Evolutionary conservation across 2,888 invertebrate species (phyloP).

Genomic region (Heliconius hortense): DNA sequence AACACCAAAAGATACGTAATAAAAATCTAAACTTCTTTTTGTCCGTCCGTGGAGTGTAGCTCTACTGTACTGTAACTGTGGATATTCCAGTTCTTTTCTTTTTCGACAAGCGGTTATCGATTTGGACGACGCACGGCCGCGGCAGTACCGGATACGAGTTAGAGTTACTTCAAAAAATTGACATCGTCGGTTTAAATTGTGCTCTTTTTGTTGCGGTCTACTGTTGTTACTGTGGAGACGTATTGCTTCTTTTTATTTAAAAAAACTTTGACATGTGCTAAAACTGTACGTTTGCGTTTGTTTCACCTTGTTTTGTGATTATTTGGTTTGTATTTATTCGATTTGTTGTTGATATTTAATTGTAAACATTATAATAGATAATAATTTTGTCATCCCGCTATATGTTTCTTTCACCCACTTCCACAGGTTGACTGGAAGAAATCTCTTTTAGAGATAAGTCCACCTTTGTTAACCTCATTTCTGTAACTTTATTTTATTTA

Average conservation of each 20-base stretch:
- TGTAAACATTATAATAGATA: no score
- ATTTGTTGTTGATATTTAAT: neutral
- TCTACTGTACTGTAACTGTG: neutral
- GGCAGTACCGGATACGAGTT: slow-evolving; percentile 38
- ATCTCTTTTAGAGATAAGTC: no score
- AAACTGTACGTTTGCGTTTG: neutral
- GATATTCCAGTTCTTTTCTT: slow-evolving; percentile 19
- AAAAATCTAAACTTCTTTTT: slow-evolving; percentile 18
- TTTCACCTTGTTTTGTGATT: neutral
- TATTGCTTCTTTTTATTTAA: neutral
- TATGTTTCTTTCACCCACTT: no score
- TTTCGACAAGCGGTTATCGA: slow-evolving; percentile 51
- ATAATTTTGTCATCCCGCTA: no score
- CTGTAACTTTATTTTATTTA: no score
- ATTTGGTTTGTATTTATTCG: neutral
- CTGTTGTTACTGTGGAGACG: neutral
- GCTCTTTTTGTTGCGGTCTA: slow-evolving; percentile 19
- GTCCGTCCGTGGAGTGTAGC: neutral
- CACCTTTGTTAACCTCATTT: no score
- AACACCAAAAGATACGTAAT: slow-evolving; percentile 5
- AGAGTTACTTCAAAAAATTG: slow-evolving; percentile 26
- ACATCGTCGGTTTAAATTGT: slow-evolving; percentile 24
- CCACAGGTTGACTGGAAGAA: no score
- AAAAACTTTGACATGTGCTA: neutral
- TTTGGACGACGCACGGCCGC: slow-evolving; percentile 43